Evolutionary conservation across 2,797 vertebrate genomes (phyloP), one percentile per base, ranked within the genome.

Genomic region (Antennarius maculatus): DNA sequence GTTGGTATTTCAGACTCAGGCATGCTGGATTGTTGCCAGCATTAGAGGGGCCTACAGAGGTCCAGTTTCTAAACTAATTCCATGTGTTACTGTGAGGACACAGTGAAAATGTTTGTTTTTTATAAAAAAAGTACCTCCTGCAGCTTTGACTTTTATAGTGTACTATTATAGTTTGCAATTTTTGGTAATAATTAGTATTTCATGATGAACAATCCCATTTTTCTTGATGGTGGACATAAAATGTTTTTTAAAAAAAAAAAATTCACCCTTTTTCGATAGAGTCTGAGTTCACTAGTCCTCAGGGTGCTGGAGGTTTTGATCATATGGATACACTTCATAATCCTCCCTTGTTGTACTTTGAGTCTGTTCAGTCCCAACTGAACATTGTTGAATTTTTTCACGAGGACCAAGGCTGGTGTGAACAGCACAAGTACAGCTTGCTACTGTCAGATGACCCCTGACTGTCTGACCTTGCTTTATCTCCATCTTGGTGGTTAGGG

Each of bases 401-500:
- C 58, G 43, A 45, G n/a, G 51, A 47, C 17, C 41, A 61, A 71
- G 69, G 46, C 73, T 61, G 64, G 60, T 74, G 75, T 76, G 56
- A 80, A 70, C 61, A 74, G 60, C 71, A 68, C 61, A 50, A 80
- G 69, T 72, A 54, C 70, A 86, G 77, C 61, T 70, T 74, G 61
- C 58, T 82, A 45, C 79, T 85, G 82, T 89, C 86, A 90, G 83
- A 82, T 79, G 86, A 86, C 86, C 86, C 83, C 81, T 74, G 51
- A 77, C 76, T 87, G 85, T 85, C 85, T 91, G 88, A 91, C 91
- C 88, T 90, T 91, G 87, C 84, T 83, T 88, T 79, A 86, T 73
- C 79, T 85, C 71, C 56, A 46, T 77, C 76, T 84, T 85, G 77
- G 84, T 86, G 88, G 84, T 91, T 91, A 85, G 85, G 85, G 86